phyloP scores from a whole-genome alignment of 1,140 invertebrate genomes.

The Calliphora vicina region DNA sequence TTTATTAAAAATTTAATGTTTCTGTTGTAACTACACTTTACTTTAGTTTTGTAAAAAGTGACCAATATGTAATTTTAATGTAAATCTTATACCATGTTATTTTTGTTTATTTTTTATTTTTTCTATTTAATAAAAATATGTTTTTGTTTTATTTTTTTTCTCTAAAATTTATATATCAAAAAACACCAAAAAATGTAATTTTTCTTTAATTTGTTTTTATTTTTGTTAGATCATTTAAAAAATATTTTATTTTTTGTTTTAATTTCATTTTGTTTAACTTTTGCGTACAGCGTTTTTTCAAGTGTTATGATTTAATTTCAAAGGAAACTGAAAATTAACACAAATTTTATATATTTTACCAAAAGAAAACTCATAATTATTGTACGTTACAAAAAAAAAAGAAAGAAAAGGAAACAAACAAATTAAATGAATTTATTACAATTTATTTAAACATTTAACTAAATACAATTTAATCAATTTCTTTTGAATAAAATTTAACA shows the following conservation, averaged over 20 bases:
- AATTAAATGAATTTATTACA: background rate
- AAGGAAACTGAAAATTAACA: background rate
- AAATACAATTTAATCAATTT: constrained; percentile 1
- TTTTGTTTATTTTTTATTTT: background rate
- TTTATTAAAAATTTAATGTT: background rate
- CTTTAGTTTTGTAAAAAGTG: background rate
- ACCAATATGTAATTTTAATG: background rate
- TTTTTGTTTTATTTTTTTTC: background rate
- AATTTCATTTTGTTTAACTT: background rate
- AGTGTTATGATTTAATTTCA: background rate
- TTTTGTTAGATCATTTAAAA: background rate
- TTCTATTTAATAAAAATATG: background rate
- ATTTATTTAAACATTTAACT: background rate
- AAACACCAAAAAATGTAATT: constrained; percentile 7
- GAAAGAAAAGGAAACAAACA: background rate
- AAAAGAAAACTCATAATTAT: background rate
- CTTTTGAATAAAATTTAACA: background rate
- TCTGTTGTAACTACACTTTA: background rate
- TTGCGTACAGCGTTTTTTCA: constrained; percentile 24
- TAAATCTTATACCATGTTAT: background rate
- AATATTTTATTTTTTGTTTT: constrained; percentile 15
- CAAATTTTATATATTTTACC: background rate
- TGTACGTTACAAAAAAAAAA: background rate
- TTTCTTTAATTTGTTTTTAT: background rate
- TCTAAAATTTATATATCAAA: background rate